Conservation (phyloP, 2,888 invertebrate genomes). For the Caenorhabditis parvicauda region DNA sequence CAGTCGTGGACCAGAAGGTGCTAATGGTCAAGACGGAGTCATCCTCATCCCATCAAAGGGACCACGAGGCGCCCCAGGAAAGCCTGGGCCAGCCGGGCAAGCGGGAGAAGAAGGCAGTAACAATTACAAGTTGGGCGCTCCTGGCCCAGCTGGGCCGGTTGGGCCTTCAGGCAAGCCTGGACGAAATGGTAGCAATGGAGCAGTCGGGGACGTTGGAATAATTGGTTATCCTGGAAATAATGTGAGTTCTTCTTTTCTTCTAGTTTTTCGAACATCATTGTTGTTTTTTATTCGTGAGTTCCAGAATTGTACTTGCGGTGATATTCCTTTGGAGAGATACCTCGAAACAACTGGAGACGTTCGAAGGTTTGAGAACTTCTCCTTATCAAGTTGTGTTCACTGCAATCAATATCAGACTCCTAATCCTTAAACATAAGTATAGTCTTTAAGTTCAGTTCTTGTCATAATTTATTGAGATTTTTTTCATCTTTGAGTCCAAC, state of each 20-base stretch:
- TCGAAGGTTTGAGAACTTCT: no score
- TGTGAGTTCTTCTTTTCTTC: neutral
- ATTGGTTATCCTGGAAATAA: slow-evolving; percentile 5
- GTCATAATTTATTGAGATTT: no score
- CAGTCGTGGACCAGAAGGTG: slow-evolving; percentile 9
- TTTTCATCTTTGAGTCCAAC: no score
- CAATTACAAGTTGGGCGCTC: slow-evolving; percentile 13
- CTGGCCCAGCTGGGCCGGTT: slow-evolving; percentile 7
- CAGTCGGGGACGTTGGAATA: slow-evolving; percentile 15
- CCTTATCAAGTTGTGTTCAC: no score
- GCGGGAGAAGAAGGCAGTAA: slow-evolving; percentile 24
- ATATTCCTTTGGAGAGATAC: no score
- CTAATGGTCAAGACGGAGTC: slow-evolving; percentile 18
- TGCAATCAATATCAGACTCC: no score
- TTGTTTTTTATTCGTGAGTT: no score
- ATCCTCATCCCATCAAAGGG: slow-evolving; percentile 11
- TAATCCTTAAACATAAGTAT: no score
- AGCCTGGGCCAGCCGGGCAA: slow-evolving; percentile 18
- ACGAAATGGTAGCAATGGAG: slow-evolving; percentile 4
- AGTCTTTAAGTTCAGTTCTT: no score
- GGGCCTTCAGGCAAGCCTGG: slow-evolving; percentile 12
- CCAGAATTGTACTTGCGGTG: slow-evolving; percentile 18
- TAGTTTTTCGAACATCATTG: neutral
- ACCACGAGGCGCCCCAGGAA: slow-evolving; percentile 19
- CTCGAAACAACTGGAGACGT: no score